Percentiles rank a stretch among this genome's conserved stretches.
Conservation (phyloP, 2,113 vertebrate genomes). For the Rattus rattus region DNA sequence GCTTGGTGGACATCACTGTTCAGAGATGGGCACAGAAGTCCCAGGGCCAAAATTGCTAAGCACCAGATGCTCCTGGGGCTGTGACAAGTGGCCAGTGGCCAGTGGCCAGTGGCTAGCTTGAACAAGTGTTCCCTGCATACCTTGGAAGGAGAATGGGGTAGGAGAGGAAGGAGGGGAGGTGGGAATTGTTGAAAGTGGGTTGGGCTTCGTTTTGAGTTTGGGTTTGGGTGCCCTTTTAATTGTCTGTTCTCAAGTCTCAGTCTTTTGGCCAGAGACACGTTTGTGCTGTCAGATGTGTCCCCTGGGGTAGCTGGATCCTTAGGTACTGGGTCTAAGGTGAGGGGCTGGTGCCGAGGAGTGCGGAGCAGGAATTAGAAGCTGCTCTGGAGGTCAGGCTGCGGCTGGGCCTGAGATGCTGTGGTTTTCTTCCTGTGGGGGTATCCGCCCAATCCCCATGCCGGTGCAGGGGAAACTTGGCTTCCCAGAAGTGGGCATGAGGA, state of each 20-base stretch:
- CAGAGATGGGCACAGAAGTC: neutral
- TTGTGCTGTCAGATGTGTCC: neutral
- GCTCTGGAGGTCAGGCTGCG: neutral
- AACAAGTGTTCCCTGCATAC: rapidly evolving
- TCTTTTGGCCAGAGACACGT: neutral
- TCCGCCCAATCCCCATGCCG: rapidly evolving
- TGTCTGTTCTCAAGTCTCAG: rapidly evolving
- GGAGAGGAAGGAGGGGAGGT: neutral
- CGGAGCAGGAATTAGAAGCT: neutral
- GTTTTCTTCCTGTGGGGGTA: neutral
- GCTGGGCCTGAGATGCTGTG: neutral
- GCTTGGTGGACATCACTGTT: neutral
- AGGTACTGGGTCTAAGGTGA: rapidly evolving
- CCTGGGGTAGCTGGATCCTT: no score
- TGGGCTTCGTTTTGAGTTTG: neutral
- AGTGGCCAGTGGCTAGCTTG: neutral
- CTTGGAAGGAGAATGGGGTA: rapidly evolving
- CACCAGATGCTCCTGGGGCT: neutral
- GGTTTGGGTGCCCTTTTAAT: rapidly evolving
- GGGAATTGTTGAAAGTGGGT: rapidly evolving
- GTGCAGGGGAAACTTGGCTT: neutral
- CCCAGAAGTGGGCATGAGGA: neutral
- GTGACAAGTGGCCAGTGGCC: neutral
- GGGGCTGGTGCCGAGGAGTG: neutral
- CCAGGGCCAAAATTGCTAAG: rapidly evolving